These are phyloP conservation scores for Caenorhabditis sp. DNA, from an alignment of 2,888 invertebrate species.

Conservation along the genomic window DNA sequence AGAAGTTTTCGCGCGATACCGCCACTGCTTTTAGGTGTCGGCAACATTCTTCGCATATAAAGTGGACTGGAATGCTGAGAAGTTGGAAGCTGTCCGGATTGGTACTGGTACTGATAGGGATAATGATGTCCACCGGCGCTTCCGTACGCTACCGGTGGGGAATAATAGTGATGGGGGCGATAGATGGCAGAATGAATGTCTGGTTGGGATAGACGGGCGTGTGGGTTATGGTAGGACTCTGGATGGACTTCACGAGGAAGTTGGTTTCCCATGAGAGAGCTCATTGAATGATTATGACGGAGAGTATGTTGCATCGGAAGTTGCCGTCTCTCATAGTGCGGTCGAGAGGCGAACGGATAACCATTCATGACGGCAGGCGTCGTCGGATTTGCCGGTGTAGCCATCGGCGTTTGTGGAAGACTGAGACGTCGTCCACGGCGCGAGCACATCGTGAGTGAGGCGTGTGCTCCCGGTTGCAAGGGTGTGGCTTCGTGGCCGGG, in stretches of 20 bases:
- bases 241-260: conserved; percentile 18
- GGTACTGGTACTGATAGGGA: conserved; percentile 42
- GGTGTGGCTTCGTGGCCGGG: conserved; percentile 59
- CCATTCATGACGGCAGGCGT: conserved; percentile 41
- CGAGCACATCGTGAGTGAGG: conserved; percentile 59
- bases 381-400: conserved; percentile 46
- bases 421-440: conserved; percentile 62
- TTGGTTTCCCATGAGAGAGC: conserved; percentile 41
- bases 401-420: conserved; percentile 61
- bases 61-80: conserved; percentile 57
- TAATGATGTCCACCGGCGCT: conserved; percentile 15
- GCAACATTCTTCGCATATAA: conserved; percentile 59
- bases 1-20: conserved; percentile 61
- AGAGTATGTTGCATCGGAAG: conserved; percentile 57
- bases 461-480: conserved; percentile 38
- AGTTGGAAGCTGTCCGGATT: conserved; percentile 48
- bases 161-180: conserved; percentile 57
- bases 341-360: conserved; percentile 51
- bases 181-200: conserved; percentile 61
- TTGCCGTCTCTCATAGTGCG: conserved; percentile 51
- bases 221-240: conserved; percentile 43
- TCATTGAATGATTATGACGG: conserved; percentile 59
- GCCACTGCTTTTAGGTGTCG: conserved; percentile 46
- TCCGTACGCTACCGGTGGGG: conserved; percentile 41
- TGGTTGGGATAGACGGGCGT: conserved; percentile 67